phyloP scores from a whole-genome alignment of 2,888 invertebrate species.

The Graphium colonna region DNA sequence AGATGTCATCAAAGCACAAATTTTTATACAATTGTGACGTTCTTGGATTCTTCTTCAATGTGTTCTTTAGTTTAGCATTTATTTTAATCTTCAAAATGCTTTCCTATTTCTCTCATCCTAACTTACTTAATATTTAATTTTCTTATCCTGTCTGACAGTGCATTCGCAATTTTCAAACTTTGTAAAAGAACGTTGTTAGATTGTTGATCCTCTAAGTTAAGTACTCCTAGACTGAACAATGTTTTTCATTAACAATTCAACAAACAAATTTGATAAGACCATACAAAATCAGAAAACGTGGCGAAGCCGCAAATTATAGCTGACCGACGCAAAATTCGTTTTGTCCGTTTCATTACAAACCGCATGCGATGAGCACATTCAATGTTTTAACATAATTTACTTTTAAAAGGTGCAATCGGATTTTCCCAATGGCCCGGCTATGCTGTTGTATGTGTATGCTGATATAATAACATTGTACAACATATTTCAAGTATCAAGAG shows the following conservation, averaged over 20 bases:
- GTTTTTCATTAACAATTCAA: neutral
- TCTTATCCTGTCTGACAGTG: no score
- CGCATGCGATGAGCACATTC: conserved; percentile 53
- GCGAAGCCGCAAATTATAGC: conserved; percentile 55
- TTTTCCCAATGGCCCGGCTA: conserved; percentile 31
- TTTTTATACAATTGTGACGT: no score
- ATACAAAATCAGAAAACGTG: conserved; percentile 32
- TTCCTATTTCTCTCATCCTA: neutral
- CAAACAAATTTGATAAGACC: conserved; percentile 11
- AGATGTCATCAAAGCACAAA: no score
- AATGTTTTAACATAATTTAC: conserved; percentile 36
- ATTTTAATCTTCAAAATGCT: neutral
- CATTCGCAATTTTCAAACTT: no score
- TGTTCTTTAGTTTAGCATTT: neutral
- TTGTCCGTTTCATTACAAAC: conserved; percentile 62
- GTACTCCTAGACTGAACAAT: no score
- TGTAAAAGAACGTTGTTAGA: no score
- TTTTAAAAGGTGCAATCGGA: conserved; percentile 20
- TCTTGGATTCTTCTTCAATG: no score
- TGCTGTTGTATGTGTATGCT: no score
- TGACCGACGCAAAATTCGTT: conserved; percentile 55
- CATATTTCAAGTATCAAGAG: neutral
- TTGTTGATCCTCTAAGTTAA: no score
- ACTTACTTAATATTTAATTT: no score
- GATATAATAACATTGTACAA: neutral